Evolutionary conservation across 37 sponge, comb jelly and placozoan genomes (phyloP).

Genomic region (Geodia barretti): DNA sequence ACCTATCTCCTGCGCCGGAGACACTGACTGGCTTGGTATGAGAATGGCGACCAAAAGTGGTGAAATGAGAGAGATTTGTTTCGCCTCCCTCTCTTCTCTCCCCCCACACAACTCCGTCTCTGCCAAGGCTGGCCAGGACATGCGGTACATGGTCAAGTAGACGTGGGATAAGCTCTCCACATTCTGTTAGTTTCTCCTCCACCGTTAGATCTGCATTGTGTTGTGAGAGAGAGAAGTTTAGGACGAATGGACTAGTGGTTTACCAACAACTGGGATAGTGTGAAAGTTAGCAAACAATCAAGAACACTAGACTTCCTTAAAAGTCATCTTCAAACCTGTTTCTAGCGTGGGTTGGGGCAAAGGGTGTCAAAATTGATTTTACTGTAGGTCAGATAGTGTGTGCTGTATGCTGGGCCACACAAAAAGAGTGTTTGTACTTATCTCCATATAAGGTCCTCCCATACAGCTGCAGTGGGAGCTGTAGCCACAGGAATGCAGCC

Average conservation of each 20-base stretch:
- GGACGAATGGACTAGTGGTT: background rate
- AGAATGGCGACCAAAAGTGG: no score
- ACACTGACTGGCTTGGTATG: no score
- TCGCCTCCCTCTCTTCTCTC: slow-evolving; percentile 8
- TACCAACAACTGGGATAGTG: background rate
- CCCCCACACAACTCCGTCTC: slow-evolving; percentile 69
- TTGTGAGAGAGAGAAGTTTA: background rate
- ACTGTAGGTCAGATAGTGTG: no score
- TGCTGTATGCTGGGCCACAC: no score
- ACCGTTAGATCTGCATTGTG: slow-evolving; percentile 15
- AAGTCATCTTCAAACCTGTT: no score
- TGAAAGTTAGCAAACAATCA: background rate
- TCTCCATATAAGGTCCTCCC: background rate
- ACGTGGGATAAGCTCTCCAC: slow-evolving; percentile 22
- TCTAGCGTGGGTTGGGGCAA: no score
- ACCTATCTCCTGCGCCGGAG: no score
- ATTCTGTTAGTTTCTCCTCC: slow-evolving; percentile 47
- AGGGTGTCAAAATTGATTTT: no score
- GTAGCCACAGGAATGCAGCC: no score
- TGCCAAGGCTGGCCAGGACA: slow-evolving; percentile 81
- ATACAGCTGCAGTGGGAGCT: slow-evolving; percentile 5
- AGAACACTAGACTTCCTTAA: no score
- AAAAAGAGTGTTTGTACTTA: no score
- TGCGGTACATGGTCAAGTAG: slow-evolving; percentile 51
- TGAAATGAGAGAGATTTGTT: no score